phyloP scores from a whole-genome alignment of 1,140 invertebrate genomes.

The Drosophila triauraria region DNA sequence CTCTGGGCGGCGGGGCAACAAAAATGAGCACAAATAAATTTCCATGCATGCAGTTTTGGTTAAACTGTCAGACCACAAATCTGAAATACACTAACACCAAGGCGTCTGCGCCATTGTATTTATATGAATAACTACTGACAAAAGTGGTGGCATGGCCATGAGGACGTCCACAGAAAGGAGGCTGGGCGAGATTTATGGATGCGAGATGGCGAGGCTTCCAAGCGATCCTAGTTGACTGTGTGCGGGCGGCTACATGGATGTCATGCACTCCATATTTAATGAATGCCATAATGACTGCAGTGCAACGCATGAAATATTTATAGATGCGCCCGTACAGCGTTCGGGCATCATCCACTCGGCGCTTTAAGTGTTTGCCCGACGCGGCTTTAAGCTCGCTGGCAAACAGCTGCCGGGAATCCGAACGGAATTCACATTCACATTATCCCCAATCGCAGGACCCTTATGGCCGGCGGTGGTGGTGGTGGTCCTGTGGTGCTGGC shows the following conservation, averaged over 20 bases:
- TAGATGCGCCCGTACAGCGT: constrained; percentile 61
- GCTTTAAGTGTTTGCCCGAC: constrained; percentile 48
- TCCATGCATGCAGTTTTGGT: constrained; percentile 80
- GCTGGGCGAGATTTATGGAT: constrained; percentile 72
- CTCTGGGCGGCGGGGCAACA: constrained; percentile 37
- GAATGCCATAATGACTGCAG: constrained; percentile 83
- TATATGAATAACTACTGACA: constrained; percentile 79
- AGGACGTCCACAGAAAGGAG: constrained; percentile 17
- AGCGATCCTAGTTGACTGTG: constrained; percentile 65
- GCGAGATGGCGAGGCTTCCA: constrained; percentile 17
- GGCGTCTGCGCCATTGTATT: constrained; percentile 44
- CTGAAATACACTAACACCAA: constrained; percentile 79
- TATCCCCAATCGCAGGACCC: constrained; percentile 22
- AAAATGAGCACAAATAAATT: constrained; percentile 84
- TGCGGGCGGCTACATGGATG: constrained; percentile 23
- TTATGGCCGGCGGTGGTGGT: constrained; percentile 40
- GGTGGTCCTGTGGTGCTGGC: constrained; percentile 35
- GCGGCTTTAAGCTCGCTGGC: constrained; percentile 47
- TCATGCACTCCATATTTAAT: constrained; percentile 76
- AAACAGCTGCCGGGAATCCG: constrained; percentile 47
- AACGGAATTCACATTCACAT: constrained; percentile 51
- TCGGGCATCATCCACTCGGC: constrained; percentile 23
- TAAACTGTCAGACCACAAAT: constrained; percentile 84
- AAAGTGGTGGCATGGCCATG: constrained; percentile 44
- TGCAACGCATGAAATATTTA: constrained; percentile 82